These are phyloP conservation scores for Anolis sagrei DNA, from an alignment of 2,113 vertebrate genomes.

Conservation along the genomic window DNA sequence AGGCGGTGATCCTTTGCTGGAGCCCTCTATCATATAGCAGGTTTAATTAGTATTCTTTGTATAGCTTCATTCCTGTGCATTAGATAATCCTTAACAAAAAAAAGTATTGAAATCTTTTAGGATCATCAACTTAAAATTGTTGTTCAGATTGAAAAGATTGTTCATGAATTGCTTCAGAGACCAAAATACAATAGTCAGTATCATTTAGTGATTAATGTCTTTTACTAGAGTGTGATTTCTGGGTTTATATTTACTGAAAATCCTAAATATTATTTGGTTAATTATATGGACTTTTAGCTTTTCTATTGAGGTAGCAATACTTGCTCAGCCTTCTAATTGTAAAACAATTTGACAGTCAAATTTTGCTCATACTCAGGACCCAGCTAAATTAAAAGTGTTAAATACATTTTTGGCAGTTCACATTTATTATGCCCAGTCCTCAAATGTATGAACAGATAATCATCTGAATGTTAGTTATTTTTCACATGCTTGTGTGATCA, in stretches of 20 bases:
- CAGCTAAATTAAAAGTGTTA: slow-evolving; percentile 92
- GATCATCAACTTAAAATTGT: neutral
- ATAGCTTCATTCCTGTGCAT: neutral
- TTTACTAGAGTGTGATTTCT: neutral
- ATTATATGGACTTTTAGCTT: slow-evolving; percentile 80
- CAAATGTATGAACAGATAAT: slow-evolving; percentile 96
- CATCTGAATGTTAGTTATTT: slow-evolving; percentile 99
- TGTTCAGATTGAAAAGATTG: neutral
- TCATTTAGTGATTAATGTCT: neutral
- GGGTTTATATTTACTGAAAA: slow-evolving; percentile 68
- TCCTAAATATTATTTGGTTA: slow-evolving; percentile 77
- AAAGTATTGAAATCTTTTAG: neutral
- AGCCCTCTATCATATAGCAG: too few relatives aligned
- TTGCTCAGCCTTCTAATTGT: slow-evolving; percentile 82
- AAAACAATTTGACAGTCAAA: slow-evolving; percentile 85
- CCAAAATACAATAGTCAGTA: neutral
- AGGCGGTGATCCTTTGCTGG: too few relatives aligned
- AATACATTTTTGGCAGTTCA: slow-evolving; percentile 94
- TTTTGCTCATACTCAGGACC: slow-evolving; percentile 82
- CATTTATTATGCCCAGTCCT: slow-evolving; percentile 92
- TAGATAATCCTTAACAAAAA: neutral
- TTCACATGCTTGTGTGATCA: slow-evolving; percentile 98
- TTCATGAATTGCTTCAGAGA: neutral
- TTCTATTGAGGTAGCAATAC: slow-evolving; percentile 80
- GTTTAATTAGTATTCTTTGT: neutral